Percentiles rank a stretch among this genome's conserved stretches.
These are phyloP conservation scores for Urocynchramus pylzowi DNA, from an alignment of 2,113 vertebrate genomes.

Conservation along the genomic window DNA sequence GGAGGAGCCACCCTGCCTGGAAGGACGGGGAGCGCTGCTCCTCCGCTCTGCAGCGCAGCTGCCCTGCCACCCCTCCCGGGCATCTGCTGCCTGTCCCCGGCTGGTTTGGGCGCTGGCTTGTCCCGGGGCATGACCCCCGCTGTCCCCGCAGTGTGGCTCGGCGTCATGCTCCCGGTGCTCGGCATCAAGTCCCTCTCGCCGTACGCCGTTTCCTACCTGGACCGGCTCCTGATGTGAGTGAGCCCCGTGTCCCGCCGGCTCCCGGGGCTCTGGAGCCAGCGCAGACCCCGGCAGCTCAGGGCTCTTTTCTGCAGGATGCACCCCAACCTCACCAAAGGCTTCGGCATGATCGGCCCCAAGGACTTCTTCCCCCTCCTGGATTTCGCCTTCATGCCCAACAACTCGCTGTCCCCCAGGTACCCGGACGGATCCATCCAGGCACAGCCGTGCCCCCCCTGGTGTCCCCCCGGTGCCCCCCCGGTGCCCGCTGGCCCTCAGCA, in stretches of 20 bases:
- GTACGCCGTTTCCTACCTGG: conserved; percentile 88
- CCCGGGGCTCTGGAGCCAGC: accelerated
- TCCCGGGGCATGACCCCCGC: no score
- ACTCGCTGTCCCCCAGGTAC: conserved; percentile 87
- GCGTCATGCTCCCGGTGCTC: conserved; percentile 93
- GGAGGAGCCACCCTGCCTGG: not conserved
- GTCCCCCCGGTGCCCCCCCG: accelerated
- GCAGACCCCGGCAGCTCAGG: accelerated
- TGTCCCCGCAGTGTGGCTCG: conserved; percentile 87
- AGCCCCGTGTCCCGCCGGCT: accelerated
- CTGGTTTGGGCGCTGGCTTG: not conserved
- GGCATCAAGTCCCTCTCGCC: conserved; percentile 89
- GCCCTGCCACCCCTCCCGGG: not conserved
- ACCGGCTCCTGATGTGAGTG: conserved; percentile 90
- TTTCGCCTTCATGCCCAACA: conserved; percentile 97
- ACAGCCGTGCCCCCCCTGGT: accelerated
- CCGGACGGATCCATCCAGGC: no score
- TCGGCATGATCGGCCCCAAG: conserved; percentile 93
- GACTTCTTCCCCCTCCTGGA: conserved; percentile 96
- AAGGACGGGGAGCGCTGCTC: not conserved
- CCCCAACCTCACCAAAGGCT: conserved; percentile 91
- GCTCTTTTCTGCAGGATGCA: conserved; percentile 76
- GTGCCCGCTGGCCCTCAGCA: not conserved
- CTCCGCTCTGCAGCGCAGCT: accelerated
- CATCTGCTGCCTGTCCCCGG: accelerated